A percentile compares a stretch with the other conserved stretches of the same genome.
phyloP scores from a whole-genome alignment of 2,113 vertebrate genomes.

The Lampris incognitus region DNA sequence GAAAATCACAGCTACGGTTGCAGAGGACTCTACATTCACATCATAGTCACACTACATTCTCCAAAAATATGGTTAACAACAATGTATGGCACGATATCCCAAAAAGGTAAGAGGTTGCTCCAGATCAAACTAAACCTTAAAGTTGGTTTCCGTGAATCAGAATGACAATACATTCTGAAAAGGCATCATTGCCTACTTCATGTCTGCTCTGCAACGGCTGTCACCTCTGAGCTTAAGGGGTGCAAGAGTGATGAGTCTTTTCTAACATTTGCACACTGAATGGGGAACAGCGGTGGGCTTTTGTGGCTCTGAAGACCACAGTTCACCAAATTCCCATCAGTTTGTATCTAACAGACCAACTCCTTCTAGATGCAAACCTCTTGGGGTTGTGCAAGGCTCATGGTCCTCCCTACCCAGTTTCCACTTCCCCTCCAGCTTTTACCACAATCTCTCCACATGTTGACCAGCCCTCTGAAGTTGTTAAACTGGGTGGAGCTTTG shows the following conservation, averaged over 20 bases:
- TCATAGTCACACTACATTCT: no score
- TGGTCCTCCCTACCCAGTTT: conserved; percentile 15
- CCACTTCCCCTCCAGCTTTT: conserved; percentile 49
- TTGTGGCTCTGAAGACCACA: conserved; percentile 3
- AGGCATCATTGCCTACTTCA: not conserved
- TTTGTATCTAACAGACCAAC: not conserved
- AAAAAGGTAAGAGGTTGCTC: not conserved
- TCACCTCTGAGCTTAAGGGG: conserved; percentile 1
- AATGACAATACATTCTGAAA: conserved; percentile 14
- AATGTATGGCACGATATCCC: no score
- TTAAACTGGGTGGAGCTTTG: conserved; percentile 67
- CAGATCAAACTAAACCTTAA: not conserved
- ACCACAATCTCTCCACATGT: conserved; percentile 66
- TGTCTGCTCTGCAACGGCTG: not conserved
- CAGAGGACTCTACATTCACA: no score
- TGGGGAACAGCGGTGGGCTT: conserved; percentile 20
- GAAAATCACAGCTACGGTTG: no score
- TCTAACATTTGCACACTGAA: conserved; percentile 36
- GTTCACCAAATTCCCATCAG: conserved; percentile 48
- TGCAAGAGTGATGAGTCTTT: conserved; percentile 33
- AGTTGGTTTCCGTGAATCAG: not conserved
- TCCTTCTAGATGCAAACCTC: conserved; percentile 47
- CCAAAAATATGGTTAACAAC: no score
- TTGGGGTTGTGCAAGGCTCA: conserved; percentile 32
- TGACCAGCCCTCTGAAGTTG: conserved; percentile 77